Percentiles rank a stretch among this genome's conserved stretches.
Evolutionary conservation across 35 echinoderm and acorn worm species (phyloP).

Genomic region (Diadema setosum): DNA sequence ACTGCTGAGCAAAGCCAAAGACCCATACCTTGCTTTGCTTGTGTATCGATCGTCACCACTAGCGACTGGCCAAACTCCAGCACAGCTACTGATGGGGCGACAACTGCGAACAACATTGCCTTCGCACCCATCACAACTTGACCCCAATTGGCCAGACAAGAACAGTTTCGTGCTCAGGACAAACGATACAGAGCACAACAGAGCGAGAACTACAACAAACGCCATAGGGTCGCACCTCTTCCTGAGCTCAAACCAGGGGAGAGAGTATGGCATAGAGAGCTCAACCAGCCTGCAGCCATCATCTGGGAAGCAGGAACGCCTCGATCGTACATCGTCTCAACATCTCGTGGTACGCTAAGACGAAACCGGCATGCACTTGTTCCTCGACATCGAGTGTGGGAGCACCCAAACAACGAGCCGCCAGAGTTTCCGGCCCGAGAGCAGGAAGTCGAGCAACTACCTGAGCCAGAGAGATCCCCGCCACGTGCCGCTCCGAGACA

Average conservation of each 20-base stretch:
- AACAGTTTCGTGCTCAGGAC: not conserved
- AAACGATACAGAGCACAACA: not conserved
- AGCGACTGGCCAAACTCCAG: not conserved
- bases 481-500: no score
- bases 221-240: not conserved
- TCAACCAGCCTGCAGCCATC: not conserved
- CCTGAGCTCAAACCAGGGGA: not conserved
- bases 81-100: slow-evolving; percentile 52
- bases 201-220: not conserved
- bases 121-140: not conserved
- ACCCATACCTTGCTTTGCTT: slow-evolving; percentile 6
- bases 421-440: no score
- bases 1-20: slow-evolving; percentile 11
- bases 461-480: no score
- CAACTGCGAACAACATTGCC: not conserved
- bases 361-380: no score
- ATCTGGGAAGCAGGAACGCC: no score
- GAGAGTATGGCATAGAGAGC: not conserved
- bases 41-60: slow-evolving; percentile 30
- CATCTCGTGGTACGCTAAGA: no score
- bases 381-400: no score
- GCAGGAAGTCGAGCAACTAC: no score
- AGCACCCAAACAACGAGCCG: no score
- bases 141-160: not conserved
- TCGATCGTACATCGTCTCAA: no score